These are phyloP conservation scores for Polyommatus icarus DNA, from an alignment of 2,888 invertebrate species.

Conservation along the genomic window DNA sequence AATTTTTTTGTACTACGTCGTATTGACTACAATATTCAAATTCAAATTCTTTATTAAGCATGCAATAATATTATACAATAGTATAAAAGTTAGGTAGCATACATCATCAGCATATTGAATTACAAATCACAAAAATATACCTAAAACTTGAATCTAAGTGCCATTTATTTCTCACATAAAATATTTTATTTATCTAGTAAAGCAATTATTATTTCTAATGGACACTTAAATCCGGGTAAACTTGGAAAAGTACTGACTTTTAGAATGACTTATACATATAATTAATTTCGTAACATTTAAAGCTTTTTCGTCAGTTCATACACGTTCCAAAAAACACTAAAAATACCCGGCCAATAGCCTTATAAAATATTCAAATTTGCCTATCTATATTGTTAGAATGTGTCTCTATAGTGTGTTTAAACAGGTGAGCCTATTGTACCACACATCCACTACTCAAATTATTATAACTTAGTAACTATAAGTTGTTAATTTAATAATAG, in stretches of 20 bases:
- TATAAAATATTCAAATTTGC: not conserved
- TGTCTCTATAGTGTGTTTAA: not conserved
- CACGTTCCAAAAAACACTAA: not conserved
- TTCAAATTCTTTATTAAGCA: no score
- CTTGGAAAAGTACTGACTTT: conserved; percentile 12
- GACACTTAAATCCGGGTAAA: not conserved
- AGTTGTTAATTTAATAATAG: no score
- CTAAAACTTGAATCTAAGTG: not conserved
- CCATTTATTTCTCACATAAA: not conserved
- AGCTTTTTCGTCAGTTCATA: not conserved
- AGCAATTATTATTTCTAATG: not conserved
- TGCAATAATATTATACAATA: no score
- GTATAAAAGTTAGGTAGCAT: no score
- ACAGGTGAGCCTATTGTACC: no score
- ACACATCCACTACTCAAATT: no score
- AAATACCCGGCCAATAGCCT: not conserved
- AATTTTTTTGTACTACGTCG: no score
- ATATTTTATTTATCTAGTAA: not conserved
- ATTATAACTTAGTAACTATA: no score
- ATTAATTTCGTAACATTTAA: not conserved
- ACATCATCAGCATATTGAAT: no score
- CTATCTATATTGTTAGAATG: not conserved
- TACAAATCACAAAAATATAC: not conserved
- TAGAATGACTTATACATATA: not conserved
- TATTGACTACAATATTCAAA: no score